Evolutionary conservation across 2,113 vertebrate species (phyloP).

Genomic region (Oryzias celebensis): DNA sequence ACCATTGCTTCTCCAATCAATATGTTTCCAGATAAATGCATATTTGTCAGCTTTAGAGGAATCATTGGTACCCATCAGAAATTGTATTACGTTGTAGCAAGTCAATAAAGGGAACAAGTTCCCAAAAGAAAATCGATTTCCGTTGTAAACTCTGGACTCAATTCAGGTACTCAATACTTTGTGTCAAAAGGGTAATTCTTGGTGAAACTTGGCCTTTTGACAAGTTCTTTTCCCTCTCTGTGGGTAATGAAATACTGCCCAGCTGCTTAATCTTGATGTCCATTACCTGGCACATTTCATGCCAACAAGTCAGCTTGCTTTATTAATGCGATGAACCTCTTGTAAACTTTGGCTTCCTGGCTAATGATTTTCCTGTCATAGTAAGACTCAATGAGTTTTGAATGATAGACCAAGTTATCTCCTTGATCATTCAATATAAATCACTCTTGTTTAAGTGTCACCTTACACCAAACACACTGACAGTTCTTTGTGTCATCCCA

Average conservation of each 20-base stretch:
- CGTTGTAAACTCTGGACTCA: slow-evolving; percentile 1
- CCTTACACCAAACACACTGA: slow-evolving; percentile 1
- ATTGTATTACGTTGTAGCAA: slow-evolving; percentile 20
- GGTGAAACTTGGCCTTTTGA: slow-evolving; percentile 7
- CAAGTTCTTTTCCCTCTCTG: background rate
- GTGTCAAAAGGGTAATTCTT: slow-evolving; percentile 16
- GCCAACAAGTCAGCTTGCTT: slow-evolving; percentile 6
- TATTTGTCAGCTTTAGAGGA: slow-evolving; percentile 18
- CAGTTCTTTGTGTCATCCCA: background rate
- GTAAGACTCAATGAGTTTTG: slow-evolving; percentile 33
- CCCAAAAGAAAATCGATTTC: slow-evolving; percentile 35
- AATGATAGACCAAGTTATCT: slow-evolving; percentile 46
- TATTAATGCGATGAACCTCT: slow-evolving; percentile 17
- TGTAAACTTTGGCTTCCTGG: slow-evolving; percentile 42
- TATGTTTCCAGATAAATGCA: slow-evolving; percentile 17
- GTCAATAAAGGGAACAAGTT: slow-evolving; percentile 8
- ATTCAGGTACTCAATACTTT: slow-evolving; percentile 9
- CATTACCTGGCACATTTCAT: slow-evolving; percentile 5
- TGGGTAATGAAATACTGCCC: background rate
- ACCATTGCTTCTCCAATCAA: slow-evolving; percentile 2
- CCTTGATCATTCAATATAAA: slow-evolving; percentile 15
- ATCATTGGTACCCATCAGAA: slow-evolving; percentile 5
- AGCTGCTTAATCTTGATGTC: slow-evolving; percentile 2
- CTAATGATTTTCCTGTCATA: slow-evolving; percentile 55
- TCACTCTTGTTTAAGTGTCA: slow-evolving; percentile 25